Conservation (phyloP, 2,113 vertebrate genomes). For the Salvelinus sp. region DNA sequence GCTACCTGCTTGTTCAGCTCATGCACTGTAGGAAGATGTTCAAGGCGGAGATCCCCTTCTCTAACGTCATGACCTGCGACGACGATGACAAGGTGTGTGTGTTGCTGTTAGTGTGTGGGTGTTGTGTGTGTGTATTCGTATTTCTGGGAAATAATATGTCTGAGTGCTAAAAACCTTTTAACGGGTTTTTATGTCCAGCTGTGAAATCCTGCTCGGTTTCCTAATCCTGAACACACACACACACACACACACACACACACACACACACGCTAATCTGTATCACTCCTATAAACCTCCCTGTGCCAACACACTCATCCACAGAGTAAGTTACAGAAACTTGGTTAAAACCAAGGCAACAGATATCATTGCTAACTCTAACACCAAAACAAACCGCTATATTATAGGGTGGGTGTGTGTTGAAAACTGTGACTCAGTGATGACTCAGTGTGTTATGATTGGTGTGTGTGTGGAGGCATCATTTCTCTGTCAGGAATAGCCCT, state of each 20-base stretch:
- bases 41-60: conserved; percentile 98
- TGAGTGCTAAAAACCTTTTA: conserved; percentile 32
- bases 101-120: not conserved
- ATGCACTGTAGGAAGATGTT: conserved; percentile 99
- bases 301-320: not conserved
- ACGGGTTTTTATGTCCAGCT: conserved; percentile 38
- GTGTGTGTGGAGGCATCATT: conserved; percentile 16
- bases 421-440: conserved; percentile 22
- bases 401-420: not conserved
- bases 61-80: conserved; percentile 97
- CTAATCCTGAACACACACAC: not conserved
- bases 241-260: conserved; percentile 3
- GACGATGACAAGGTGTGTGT: conserved; percentile 92
- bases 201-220: conserved; percentile 40
- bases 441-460: not conserved
- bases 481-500: conserved; percentile 38
- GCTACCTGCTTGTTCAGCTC: conserved; percentile 96
- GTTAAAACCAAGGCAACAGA: no score
- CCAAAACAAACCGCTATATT: no score
- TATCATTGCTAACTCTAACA: no score
- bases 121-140: conserved; percentile 2
- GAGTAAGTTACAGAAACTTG: no score
- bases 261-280: conserved; percentile 41
- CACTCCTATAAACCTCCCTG: conserved; percentile 14
- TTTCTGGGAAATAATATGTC: conserved; percentile 4